Evolutionary conservation across 1,140 invertebrate genomes (phyloP).

Genomic region (Chelonus insularis): DNA sequence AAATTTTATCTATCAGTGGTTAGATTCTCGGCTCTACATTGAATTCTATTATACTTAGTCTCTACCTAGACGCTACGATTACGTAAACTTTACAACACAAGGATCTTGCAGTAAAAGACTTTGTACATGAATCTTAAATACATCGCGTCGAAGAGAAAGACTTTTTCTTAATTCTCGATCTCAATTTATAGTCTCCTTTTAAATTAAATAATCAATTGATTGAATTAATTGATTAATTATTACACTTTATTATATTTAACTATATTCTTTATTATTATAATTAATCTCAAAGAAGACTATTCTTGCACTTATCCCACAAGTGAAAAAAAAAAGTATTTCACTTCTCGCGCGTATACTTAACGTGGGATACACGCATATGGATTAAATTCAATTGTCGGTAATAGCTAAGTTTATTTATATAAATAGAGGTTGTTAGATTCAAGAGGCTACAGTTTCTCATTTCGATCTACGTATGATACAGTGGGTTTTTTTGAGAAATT

Average conservation of each 20-base stretch:
- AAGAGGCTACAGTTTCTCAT: conserved; percentile 30
- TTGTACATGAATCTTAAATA: conserved; percentile 60
- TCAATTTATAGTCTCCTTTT: too few species aligned
- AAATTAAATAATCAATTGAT: too few species aligned
- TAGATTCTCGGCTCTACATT: conserved; percentile 12
- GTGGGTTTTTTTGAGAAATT: conserved; percentile 22
- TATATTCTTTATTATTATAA: conserved; percentile 9
- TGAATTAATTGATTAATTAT: not conserved
- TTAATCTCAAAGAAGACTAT: not conserved
- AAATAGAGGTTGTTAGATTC: conserved; percentile 36
- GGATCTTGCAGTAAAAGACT: conserved; percentile 56
- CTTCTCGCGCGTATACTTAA: conserved; percentile 26
- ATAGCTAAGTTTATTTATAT: conserved; percentile 37
- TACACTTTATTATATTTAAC: not conserved
- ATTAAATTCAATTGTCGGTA: conserved; percentile 34
- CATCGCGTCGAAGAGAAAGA: conserved; percentile 37
- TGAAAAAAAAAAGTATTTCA: conserved; percentile 21
- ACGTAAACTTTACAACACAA: conserved; percentile 62
- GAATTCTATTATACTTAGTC: conserved; percentile 27
- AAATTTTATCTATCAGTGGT: conserved; percentile 14
- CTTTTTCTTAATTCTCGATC: too few species aligned
- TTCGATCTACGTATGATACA: conserved; percentile 34
- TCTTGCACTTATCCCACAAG: not conserved
- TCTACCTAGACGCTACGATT: conserved; percentile 59
- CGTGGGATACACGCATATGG: conserved; percentile 32